Percentiles rank a stretch among this genome's conserved stretches.
phyloP scores from a whole-genome alignment of 2,888 invertebrate species.

The Gari tellinella region DNA sequence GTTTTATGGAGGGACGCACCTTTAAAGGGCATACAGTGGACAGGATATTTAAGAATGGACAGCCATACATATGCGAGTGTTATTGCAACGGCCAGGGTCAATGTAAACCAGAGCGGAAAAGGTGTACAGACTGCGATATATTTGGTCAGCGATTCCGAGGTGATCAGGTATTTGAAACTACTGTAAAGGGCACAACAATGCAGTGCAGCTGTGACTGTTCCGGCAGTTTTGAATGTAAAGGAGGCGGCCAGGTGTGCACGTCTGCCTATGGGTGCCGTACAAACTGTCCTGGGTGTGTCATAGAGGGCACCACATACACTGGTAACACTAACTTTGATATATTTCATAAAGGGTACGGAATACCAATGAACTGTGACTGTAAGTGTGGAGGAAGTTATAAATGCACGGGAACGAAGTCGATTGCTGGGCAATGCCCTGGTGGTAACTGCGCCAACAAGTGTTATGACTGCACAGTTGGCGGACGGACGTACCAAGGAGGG shows the following conservation, averaged over 20 bases:
- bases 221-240: slow-evolving; percentile 46
- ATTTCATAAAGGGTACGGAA: slow-evolving; percentile 35
- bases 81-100: slow-evolving; percentile 36
- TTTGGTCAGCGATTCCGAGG: slow-evolving; percentile 40
- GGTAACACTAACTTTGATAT: slow-evolving; percentile 49
- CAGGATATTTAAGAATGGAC: slow-evolving; percentile 39
- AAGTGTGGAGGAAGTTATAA: slow-evolving; percentile 50
- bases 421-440: slow-evolving; percentile 4
- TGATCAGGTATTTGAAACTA: slow-evolving; percentile 53
- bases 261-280: slow-evolving; percentile 43
- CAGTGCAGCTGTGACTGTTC: slow-evolving; percentile 58
- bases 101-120: slow-evolving; percentile 25
- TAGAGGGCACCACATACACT: slow-evolving; percentile 56
- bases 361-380: slow-evolving; percentile 56
- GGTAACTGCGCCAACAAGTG: slow-evolving; percentile 36
- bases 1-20: slow-evolving; percentile 50
- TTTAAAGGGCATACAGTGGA: slow-evolving; percentile 52
- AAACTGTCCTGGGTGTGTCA: slow-evolving; percentile 56
- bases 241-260: slow-evolving; percentile 33
- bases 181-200: slow-evolving; percentile 28
- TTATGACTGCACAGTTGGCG: slow-evolving; percentile 37
- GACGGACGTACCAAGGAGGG: slow-evolving; percentile 23
- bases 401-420: slow-evolving; percentile 21
- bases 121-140: slow-evolving; percentile 40
- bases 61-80: slow-evolving; percentile 46